These are phyloP conservation scores for Lucifuga dentata DNA, from an alignment of 2,113 vertebrate genomes.

Conservation along the genomic window DNA sequence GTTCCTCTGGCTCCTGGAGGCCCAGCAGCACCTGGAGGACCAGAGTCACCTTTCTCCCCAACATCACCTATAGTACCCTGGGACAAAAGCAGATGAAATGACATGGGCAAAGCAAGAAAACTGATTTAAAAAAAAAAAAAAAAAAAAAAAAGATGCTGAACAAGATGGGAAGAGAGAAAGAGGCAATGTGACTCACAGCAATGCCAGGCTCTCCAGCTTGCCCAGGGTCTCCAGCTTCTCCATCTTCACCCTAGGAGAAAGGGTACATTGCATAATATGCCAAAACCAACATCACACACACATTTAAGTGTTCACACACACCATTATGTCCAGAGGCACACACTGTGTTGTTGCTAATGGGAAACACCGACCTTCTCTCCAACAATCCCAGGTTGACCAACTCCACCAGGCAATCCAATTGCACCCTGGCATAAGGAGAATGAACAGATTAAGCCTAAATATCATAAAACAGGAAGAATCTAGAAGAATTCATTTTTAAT, in stretches of 20 bases:
- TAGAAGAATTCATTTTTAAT: slow-evolving; percentile 67
- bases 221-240: slow-evolving; percentile 89
- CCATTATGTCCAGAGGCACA: background rate
- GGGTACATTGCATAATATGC: background rate
- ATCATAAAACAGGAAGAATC: slow-evolving; percentile 40
- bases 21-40: slow-evolving; percentile 87
- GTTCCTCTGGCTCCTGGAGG: slow-evolving; percentile 88
- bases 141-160: background rate
- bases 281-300: slow-evolving; percentile 21
- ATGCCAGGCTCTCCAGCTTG: slow-evolving; percentile 81
- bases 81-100: slow-evolving; percentile 9
- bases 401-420: slow-evolving; percentile 85
- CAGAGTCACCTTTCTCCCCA: slow-evolving; percentile 92
- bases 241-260: slow-evolving; percentile 88
- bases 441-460: slow-evolving; percentile 33
- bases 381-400: slow-evolving; percentile 89
- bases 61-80: slow-evolving; percentile 89
- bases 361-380: slow-evolving; percentile 89
- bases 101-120: background rate
- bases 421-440: slow-evolving; percentile 80
- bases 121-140: too few relatives aligned
- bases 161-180: background rate
- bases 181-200: slow-evolving; percentile 82
- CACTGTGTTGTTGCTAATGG: slow-evolving; percentile 8
- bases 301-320: background rate